A percentile compares a stretch with the other conserved stretches of the same genome.
Evolutionary conservation across 2,113 vertebrate genomes (phyloP).

Genomic region (Cathartes aura): DNA sequence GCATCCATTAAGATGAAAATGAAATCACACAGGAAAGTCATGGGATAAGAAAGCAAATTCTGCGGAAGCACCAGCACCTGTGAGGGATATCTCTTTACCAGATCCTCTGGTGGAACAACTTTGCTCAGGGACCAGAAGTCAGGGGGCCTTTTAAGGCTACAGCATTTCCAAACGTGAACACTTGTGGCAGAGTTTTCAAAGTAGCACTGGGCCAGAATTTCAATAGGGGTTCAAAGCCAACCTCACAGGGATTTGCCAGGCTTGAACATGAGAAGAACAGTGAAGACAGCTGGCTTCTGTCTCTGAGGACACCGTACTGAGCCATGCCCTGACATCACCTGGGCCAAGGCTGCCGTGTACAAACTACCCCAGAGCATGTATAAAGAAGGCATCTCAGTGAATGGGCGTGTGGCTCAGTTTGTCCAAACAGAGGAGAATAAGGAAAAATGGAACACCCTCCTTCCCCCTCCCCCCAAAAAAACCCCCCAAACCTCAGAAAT

Average conservation of each 20-base stretch:
- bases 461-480: not conserved
- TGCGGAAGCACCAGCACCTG: not conserved
- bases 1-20: not conserved
- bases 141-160: not conserved
- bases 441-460: not conserved
- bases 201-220: not conserved
- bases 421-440: not conserved
- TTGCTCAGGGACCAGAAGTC: not conserved
- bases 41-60: not conserved
- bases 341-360: not conserved
- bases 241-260: not conserved
- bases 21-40: not conserved
- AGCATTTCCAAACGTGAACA: rapidly evolving
- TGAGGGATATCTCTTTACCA: not conserved
- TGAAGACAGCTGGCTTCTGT: not conserved
- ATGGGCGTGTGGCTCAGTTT: rapidly evolving
- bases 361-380: not conserved
- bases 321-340: not conserved
- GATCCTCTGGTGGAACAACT: not conserved
- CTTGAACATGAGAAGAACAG: not conserved
- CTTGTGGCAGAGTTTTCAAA: not conserved
- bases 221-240: not conserved
- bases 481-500: not conserved
- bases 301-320: not conserved
- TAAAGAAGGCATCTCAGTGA: not conserved